phyloP scores from a whole-genome alignment of 2,113 vertebrate species.

The Octodon degus region DNA sequence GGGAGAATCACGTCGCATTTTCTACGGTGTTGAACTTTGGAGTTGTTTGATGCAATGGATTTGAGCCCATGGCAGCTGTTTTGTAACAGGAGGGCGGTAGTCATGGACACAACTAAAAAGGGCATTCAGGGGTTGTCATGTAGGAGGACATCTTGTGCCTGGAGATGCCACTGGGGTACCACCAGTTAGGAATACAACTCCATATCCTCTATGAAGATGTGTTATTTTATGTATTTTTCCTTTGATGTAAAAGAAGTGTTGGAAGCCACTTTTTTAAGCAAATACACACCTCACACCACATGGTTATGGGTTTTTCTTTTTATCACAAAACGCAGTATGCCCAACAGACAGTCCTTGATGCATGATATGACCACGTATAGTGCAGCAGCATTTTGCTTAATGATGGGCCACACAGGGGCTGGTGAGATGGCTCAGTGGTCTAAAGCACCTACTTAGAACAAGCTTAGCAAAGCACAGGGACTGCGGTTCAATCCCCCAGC shows the following conservation, averaged over 20 bases:
- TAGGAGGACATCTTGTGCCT: background rate
- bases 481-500: no score
- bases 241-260: background rate
- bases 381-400: background rate
- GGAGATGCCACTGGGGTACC: background rate
- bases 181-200: background rate
- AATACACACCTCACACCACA: no score
- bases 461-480: no score
- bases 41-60: background rate
- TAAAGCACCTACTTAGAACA: no score
- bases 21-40: constrained; percentile 64
- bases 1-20: constrained; percentile 51
- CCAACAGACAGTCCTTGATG: background rate
- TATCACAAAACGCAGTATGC: background rate
- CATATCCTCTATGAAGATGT: background rate
- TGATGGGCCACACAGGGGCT: background rate
- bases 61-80: background rate
- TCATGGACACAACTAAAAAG: background rate
- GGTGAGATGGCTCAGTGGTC: no score
- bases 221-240: background rate
- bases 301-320: background rate
- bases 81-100: background rate
- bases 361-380: background rate
- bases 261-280: background rate
- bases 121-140: rapidly evolving